Base-by-base conservation (phyloP, 2,888 invertebrate genomes). In the Euspilapteryx auroguttella region DNA sequence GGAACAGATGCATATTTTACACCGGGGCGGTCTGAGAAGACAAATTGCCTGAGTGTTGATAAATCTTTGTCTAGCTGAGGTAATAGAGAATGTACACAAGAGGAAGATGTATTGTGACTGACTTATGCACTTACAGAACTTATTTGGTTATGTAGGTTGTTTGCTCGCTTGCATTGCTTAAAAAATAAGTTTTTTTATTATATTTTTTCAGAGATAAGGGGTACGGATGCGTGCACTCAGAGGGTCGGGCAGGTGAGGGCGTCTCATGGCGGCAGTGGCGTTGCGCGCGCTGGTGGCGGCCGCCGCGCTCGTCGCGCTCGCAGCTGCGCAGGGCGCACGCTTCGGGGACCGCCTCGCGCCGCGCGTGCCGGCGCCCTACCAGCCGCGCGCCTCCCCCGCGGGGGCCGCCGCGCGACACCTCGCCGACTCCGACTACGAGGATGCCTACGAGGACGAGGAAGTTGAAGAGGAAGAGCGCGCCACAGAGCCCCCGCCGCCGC, bases 271-370 rank as follows among this genome's bases (percentile, higher is more conserved):
- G 52, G 49, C 41, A 41, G 49, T 44, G 40, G 49, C 49, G 44
- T 51, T 53, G 47, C 53, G 53, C 41, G 51, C 58, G 42, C 55
- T 66, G 50, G 49, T 48, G 40, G 62, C 56, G 51, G 55, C 52
- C 47, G 49, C 56, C 50, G 55, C 47, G 36, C 53, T 44, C 42
- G 46, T 57, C 37, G 54, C 40, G 32, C 43, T 37, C 33, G 47
- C 52, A 33, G 42, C 47, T 34, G 49, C 47, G 34, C 41, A 39
- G 35, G 55, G 62, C 32, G 65, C 52, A 37, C 65, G 66, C 42
- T 68, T 65, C 45, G 68, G 61, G 29, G 65, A 64, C 54, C 64
- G 65, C 37, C 56, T 65, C 28, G 59, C 56, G 37, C 71, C 66
- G 39, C 65, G 64, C 42, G 66, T 59, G 37, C 75, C 59, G 34